Percentiles rank a stretch among this genome's conserved stretches.
Conservation (phyloP, 2,888 invertebrate genomes). For the Rhodophaea formosa region DNA sequence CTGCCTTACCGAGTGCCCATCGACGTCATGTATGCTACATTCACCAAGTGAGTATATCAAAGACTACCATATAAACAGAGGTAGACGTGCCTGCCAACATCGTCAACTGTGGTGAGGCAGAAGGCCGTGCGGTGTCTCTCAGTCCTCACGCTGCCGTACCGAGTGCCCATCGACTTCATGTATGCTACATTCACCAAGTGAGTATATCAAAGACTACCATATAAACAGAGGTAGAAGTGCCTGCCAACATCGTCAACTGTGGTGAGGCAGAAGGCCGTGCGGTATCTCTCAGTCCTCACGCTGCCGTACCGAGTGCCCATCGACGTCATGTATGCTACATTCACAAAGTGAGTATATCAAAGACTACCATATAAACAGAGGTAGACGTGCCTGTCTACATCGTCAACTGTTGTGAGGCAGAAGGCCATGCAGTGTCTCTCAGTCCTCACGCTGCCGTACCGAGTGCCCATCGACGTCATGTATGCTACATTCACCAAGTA, state of each 20-base stretch:
- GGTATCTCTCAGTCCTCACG: conserved; percentile 88
- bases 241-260: conserved; percentile 95
- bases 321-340: conserved; percentile 92
- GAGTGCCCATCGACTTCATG: conserved; percentile 93
- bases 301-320: conserved; percentile 94
- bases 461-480: conserved; percentile 93
- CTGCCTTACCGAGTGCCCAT: conserved; percentile 94
- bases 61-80: too few relatives aligned
- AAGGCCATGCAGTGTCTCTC: conserved; percentile 90
- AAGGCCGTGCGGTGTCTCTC: conserved; percentile 90
- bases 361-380: too few relatives aligned
- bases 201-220: too few relatives aligned
- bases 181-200: conserved; percentile 93
- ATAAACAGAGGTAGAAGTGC: too few relatives aligned
- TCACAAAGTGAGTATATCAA: conserved; percentile 91
- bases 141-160: conserved; percentile 90
- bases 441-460: conserved; percentile 90
- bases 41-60: conserved; percentile 93
- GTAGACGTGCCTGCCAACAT: too few relatives aligned
- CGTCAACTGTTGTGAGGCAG: conserved; percentile 93
- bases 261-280: conserved; percentile 90
- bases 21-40: conserved; percentile 92
- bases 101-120: conserved; percentile 93
- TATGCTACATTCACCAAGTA: conserved; percentile 93
- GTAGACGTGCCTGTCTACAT: too few relatives aligned